Conservation (phyloP, 1,140 invertebrate species). For the Drosophila tropicalis region DNA sequence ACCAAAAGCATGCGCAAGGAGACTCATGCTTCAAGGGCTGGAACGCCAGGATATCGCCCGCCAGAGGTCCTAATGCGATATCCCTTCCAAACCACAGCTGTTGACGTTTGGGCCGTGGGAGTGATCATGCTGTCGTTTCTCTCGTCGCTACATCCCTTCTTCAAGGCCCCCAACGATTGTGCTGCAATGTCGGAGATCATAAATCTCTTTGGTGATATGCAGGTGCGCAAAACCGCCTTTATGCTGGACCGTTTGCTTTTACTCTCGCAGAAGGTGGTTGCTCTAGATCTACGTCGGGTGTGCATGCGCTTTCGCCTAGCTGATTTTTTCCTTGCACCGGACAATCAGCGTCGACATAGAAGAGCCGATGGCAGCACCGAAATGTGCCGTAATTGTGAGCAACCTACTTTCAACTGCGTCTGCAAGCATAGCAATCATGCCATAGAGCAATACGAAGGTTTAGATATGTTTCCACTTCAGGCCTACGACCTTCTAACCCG, state of each 20-base stretch:
- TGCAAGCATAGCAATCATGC: conserved; percentile 61
- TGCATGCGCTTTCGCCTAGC: conserved; percentile 83
- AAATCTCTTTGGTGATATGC: conserved; percentile 90
- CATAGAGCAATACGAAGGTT: conserved; percentile 55
- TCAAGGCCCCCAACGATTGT: conserved; percentile 92
- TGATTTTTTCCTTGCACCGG: conserved; percentile 56
- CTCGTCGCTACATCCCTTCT: conserved; percentile 92
- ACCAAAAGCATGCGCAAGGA: conserved; percentile 77
- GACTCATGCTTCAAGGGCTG: conserved; percentile 90
- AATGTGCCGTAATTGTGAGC: conserved; percentile 72
- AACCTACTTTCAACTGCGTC: conserved; percentile 70
- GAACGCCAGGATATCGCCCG: conserved; percentile 93
- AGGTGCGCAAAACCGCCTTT: conserved; percentile 88
- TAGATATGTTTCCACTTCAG: conserved; percentile 68
- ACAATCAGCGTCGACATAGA: conserved; percentile 53
- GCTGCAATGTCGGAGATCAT: conserved; percentile 93
- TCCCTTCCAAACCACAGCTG: conserved; percentile 89
- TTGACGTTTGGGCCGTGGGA: conserved; percentile 95
- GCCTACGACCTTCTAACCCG: conserved; percentile 99
- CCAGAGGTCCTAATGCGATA: conserved; percentile 94
- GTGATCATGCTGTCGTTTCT: conserved; percentile 93
- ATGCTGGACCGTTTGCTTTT: conserved; percentile 86
- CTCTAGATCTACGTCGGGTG: conserved; percentile 84
- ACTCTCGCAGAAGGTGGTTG: conserved; percentile 84
- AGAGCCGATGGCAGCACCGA: conserved; percentile 67